Evolutionary conservation across 2,888 invertebrate genomes (phyloP).

Genomic region (Drosophila pegasa): DNA sequence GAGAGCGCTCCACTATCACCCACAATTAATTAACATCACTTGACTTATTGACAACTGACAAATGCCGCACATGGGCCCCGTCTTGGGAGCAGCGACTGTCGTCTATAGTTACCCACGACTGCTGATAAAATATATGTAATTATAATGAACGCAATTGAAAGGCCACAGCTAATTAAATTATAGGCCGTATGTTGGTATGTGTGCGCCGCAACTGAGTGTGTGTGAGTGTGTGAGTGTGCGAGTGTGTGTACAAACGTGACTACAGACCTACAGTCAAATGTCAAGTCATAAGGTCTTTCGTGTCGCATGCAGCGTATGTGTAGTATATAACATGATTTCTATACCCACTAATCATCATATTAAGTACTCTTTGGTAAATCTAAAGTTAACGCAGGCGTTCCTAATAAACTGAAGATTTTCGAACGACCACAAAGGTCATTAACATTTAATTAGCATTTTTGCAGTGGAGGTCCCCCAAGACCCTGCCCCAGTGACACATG

Average conservation of each 20-base stretch:
- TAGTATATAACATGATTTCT: conserved; percentile 26
- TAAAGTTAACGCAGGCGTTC: background rate
- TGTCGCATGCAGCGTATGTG: conserved; percentile 41
- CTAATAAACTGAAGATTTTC: conserved; percentile 5
- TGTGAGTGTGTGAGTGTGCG: conserved; percentile 1
- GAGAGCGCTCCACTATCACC: conserved; percentile 62
- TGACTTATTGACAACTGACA: conserved; percentile 79
- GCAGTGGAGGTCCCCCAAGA: background rate
- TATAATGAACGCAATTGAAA: conserved; percentile 75
- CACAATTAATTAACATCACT: conserved; percentile 82
- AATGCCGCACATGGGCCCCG: conserved; percentile 47
- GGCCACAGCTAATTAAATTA: conserved; percentile 75
- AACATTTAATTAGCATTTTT: conserved; percentile 25
- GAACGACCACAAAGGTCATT: background rate
- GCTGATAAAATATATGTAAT: conserved; percentile 74
- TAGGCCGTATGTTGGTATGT: conserved; percentile 48
- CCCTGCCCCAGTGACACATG: conserved; percentile 8
- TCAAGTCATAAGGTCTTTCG: conserved; percentile 51
- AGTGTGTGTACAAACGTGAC: conserved; percentile 24
- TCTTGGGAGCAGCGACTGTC: conserved; percentile 22
- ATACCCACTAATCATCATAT: conserved; percentile 8
- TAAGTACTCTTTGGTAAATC: background rate
- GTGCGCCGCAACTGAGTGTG: background rate
- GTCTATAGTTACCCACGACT: conserved; percentile 32
- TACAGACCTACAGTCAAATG: conserved; percentile 41